Conservation (phyloP, 2,888 invertebrate species). For the Ormyrus thymus region DNA sequence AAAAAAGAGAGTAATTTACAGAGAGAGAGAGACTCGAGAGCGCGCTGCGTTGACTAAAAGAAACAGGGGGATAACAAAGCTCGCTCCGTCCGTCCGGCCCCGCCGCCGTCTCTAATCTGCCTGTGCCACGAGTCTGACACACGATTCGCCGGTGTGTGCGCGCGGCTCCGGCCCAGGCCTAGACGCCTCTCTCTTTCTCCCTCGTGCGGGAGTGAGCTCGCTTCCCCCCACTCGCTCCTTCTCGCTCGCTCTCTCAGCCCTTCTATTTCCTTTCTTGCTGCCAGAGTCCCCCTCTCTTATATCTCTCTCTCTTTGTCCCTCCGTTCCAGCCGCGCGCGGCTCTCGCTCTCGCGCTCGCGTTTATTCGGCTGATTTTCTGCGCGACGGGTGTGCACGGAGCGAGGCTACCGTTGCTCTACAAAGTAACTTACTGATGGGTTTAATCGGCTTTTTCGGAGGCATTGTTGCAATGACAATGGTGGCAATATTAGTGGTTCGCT, state of each 20-base stretch:
- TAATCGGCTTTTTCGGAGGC: no score
- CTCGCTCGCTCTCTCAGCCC: slow-evolving; percentile 57
- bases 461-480: no score
- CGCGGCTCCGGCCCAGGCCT: slow-evolving; percentile 12
- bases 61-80: neutral
- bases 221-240: slow-evolving; percentile 3
- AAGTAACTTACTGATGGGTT: no score
- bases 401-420: no score
- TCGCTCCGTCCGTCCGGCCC: slow-evolving; percentile 66
- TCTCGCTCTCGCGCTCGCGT: neutral
- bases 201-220: neutral
- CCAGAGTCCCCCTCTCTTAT: slow-evolving; percentile 39
- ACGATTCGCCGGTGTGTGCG: slow-evolving; percentile 50
- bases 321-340: neutral
- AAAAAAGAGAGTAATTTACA: no score
- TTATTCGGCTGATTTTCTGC: neutral
- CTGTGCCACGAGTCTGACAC: slow-evolving; percentile 73
- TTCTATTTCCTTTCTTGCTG: slow-evolving; percentile 30
- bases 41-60: neutral
- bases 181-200: no score
- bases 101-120: slow-evolving; percentile 50
- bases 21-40: no score
- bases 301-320: slow-evolving; percentile 56
- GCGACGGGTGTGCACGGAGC: no score
- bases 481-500: no score